phyloP scores from a whole-genome alignment of 2,113 vertebrate species.

The Raja brachyura region DNA sequence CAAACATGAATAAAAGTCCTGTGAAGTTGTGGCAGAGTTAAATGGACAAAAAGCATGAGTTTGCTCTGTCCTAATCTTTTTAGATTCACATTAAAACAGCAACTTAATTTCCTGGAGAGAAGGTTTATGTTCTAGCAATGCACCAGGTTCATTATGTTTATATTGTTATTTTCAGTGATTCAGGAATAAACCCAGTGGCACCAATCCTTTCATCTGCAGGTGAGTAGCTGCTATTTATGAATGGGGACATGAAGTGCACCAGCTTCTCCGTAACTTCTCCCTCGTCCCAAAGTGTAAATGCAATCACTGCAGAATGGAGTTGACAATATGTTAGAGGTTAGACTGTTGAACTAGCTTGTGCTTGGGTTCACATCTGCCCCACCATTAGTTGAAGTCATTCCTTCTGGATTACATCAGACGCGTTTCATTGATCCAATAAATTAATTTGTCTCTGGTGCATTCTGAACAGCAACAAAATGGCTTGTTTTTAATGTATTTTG shows the following conservation, averaged over 20 bases:
- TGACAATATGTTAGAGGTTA: neutral
- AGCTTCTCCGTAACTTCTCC: neutral
- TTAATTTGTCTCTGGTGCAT: neutral
- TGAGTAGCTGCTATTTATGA: conserved; percentile 47
- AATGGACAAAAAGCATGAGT: neutral
- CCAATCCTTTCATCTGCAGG: conserved; percentile 82
- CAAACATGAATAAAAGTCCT: neutral
- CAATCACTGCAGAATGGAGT: neutral
- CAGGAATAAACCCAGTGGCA: conserved; percentile 78
- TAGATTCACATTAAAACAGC: neutral
- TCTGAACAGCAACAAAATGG: neutral
- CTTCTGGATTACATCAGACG: neutral
- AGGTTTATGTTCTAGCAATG: neutral
- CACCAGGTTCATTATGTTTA: neutral
- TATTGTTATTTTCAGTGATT: conserved; percentile 67
- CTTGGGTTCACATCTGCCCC: neutral
- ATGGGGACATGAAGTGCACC: neutral
- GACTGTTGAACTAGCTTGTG: neutral
- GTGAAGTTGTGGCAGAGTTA: neutral
- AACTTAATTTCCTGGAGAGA: neutral
- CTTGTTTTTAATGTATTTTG: neutral
- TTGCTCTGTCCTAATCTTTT: neutral
- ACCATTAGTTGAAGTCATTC: neutral
- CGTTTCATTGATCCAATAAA: neutral
- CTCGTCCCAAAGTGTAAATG: no score